Conservation (phyloP, 2,113 vertebrate species). For the Syngnathus scovelli region DNA sequence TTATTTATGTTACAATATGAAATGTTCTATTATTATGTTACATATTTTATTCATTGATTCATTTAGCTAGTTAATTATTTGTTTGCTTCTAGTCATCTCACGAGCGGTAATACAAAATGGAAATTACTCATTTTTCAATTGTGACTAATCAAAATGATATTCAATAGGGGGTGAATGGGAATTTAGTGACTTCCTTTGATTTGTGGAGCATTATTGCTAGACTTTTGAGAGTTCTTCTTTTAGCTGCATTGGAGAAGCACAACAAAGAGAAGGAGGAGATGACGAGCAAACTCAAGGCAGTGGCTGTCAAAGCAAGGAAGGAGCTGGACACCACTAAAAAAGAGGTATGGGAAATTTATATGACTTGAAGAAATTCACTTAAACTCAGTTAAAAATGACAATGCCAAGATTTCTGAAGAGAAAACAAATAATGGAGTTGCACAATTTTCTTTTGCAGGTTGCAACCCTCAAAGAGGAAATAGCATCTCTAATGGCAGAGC, state of each 20-base stretch:
- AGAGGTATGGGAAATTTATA: slow-evolving; percentile 72
- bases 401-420: neutral
- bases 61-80: no score
- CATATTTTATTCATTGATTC: no score
- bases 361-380: neutral
- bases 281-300: slow-evolving; percentile 89
- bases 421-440: neutral
- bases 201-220: neutral
- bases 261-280: slow-evolving; percentile 83
- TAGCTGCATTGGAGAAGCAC: slow-evolving; percentile 63
- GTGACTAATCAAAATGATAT: no score
- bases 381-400: neutral
- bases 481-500: slow-evolving; percentile 74
- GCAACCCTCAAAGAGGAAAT: slow-evolving; percentile 77
- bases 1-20: no score
- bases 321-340: slow-evolving; percentile 85
- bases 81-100: no score
- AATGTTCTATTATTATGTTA: no score
- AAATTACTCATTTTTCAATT: no score
- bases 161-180: no score
- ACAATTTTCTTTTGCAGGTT: slow-evolving; percentile 55
- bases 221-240: neutral
- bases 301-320: slow-evolving; percentile 93
- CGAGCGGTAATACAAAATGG: no score
- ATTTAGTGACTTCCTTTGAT: neutral